Base-by-base conservation (phyloP, 2,888 invertebrate genomes). In the Stenichneumon culpator region DNA sequence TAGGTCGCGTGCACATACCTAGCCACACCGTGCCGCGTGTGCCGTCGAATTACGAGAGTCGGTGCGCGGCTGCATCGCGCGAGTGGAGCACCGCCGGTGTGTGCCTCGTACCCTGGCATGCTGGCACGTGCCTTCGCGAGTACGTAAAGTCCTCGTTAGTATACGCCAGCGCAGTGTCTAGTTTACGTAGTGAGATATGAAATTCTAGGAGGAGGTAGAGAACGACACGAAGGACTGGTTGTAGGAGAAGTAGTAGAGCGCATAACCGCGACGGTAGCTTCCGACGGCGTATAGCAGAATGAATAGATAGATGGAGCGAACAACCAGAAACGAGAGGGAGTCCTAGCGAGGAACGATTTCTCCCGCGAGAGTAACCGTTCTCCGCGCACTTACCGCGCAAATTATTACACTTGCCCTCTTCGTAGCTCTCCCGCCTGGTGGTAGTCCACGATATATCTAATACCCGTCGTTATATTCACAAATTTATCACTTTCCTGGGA, bases 151-250 rank as follows among this genome's bases (percentile, higher is more conserved):
- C 78, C 90, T 91, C 90, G 90, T 91, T 87, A 85, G 87, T 82
- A 87, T 86, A 86, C 84, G 82, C 87, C 83, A 78, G 82, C 52
- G 81, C 79, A 79, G 88, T 87, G 86, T 88, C 89, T 90, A 90
- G 90, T 90, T 91, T 89, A 87, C 90, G 88, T 89, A 87, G 87
- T 89, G 88, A 91, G 88, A 91, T 90, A 90, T 90, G 89, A 90
- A 90, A 89, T 86, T 86, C 82, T 81, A 80, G 70, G 54, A 79
- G 47, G 74, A 79, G 60, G 28, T 11, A 32, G 50, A 60, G 84
- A 79, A 84, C 72, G 70, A 72, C 70, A 83, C 83, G 82, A 86
- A 83, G 87, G 82, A 78, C 83, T 60, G 72, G 77, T 78, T 68
- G 74, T 67, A 72, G 81, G 77, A 69, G 80, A 81, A 84, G 84